Percentiles rank a stretch among this genome's conserved stretches.
phyloP scores from a whole-genome alignment of 2,888 invertebrate genomes.

The Ormia ochracea region DNA sequence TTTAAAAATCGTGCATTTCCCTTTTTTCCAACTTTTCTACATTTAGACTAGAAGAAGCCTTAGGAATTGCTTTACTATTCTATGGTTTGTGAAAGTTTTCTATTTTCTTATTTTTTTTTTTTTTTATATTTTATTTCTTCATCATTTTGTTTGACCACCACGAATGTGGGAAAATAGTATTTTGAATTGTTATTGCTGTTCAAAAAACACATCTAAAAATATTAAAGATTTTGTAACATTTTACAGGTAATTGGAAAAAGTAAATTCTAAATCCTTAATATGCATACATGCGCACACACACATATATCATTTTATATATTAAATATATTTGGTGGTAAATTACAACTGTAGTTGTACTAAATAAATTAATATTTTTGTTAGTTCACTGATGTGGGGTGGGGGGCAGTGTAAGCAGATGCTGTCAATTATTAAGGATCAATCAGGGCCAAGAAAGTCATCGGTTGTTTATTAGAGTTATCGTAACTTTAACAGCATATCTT shows the following conservation, averaged over 20 bases:
- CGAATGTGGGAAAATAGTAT: slow-evolving; percentile 50
- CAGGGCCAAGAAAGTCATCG: too few relatives aligned
- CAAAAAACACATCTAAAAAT: neutral
- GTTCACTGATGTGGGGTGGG: too few relatives aligned
- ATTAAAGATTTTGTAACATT: slow-evolving; percentile 1
- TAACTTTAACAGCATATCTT: too few relatives aligned
- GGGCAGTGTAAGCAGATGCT: too few relatives aligned
- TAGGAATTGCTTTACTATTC: slow-evolving; percentile 67
- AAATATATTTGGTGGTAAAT: too few relatives aligned
- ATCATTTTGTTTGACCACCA: slow-evolving; percentile 48
- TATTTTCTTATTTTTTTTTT: slow-evolving; percentile 47
- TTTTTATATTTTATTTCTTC: slow-evolving; percentile 35
- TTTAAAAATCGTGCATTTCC: slow-evolving; percentile 50
- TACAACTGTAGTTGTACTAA: too few relatives aligned
- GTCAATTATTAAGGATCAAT: too few relatives aligned
- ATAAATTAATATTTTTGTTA: too few relatives aligned
- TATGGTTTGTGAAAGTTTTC: slow-evolving; percentile 59
- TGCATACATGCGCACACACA: neutral
- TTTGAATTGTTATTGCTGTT: neutral
- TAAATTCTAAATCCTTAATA: neutral
- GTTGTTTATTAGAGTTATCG: too few relatives aligned
- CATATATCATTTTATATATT: too few relatives aligned
- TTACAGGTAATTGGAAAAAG: neutral
- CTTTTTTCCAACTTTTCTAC: slow-evolving; percentile 69
- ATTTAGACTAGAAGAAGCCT: slow-evolving; percentile 70